Conservation (phyloP, 2,888 invertebrate genomes). For the Parnassius smintheus region DNA sequence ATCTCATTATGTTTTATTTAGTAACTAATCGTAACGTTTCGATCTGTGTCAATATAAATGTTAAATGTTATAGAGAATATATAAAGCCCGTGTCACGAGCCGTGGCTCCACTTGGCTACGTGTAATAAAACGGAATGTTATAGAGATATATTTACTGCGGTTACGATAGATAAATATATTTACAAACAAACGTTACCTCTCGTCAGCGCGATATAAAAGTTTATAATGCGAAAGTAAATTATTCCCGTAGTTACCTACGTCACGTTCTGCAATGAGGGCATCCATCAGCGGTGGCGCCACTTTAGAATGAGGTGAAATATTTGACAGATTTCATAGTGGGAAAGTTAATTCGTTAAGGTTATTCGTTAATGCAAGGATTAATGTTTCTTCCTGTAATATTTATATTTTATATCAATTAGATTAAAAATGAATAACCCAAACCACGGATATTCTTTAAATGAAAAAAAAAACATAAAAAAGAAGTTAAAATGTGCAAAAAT, state of each 20-base stretch:
- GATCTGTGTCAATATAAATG: conserved; percentile 39
- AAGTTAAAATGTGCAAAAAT: too few species aligned
- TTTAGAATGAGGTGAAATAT: too few species aligned
- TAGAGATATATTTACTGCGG: conserved; percentile 6
- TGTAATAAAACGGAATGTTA: neutral
- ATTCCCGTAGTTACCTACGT: neutral
- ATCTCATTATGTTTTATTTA: neutral
- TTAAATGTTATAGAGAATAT: conserved; percentile 36
- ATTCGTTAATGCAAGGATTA: too few species aligned
- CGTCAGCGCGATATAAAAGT: neutral
- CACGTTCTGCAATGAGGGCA: neutral
- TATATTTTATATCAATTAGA: too few species aligned
- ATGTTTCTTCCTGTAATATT: too few species aligned
- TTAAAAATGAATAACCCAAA: too few species aligned
- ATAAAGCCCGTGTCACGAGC: neutral
- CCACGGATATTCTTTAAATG: too few species aligned
- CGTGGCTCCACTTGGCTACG: neutral
- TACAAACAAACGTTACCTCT: conserved; percentile 11
- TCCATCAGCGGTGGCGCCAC: too few species aligned
- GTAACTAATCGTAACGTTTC: neutral
- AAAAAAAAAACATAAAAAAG: too few species aligned
- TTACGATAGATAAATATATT: conserved; percentile 21
- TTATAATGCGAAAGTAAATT: neutral
- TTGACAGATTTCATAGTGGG: too few species aligned
- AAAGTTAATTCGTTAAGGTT: too few species aligned